Evolutionary conservation across 2,888 invertebrate species (phyloP).

Genomic region (Himalopsyche kuldschensis): DNA sequence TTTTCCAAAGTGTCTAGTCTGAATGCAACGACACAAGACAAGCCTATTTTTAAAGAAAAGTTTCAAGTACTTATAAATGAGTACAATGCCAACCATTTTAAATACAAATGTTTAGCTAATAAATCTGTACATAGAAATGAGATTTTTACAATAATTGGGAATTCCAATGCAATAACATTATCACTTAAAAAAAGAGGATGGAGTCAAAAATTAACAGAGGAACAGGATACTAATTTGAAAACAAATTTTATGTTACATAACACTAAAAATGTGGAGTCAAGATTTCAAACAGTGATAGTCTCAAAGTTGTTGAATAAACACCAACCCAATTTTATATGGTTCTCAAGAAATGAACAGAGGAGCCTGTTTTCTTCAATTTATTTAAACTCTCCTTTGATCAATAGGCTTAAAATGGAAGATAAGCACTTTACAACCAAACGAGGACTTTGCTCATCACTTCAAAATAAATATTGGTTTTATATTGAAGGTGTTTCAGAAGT

Average conservation of each 20-base stretch:
- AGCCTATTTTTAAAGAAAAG: not conserved
- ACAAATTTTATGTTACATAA: slow-evolving; percentile 42
- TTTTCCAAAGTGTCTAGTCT: not conserved
- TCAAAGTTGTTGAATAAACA: slow-evolving; percentile 51
- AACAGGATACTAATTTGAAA: slow-evolving; percentile 45
- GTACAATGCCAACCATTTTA: not conserved
- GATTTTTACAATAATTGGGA: slow-evolving; percentile 61
- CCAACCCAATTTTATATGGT: slow-evolving; percentile 52
- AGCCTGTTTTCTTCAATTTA: slow-evolving; percentile 45
- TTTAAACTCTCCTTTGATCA: slow-evolving; percentile 45
- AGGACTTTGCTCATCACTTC: slow-evolving; percentile 59
- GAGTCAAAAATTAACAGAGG: slow-evolving; percentile 67
- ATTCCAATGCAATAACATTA: slow-evolving; percentile 56
- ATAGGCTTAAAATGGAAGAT: slow-evolving; percentile 49
- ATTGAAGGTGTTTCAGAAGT: slow-evolving; percentile 64
- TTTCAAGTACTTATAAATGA: not conserved
- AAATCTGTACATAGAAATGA: slow-evolving; percentile 56
- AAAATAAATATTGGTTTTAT: slow-evolving; percentile 66
- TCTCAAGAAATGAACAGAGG: slow-evolving; percentile 41
- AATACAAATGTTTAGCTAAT: slow-evolving; percentile 53
- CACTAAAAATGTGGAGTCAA: slow-evolving; percentile 46
- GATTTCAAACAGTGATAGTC: slow-evolving; percentile 52
- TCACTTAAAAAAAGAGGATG: slow-evolving; percentile 69
- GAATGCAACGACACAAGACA: not conserved
- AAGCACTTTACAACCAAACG: slow-evolving; percentile 53